phyloP scores from a whole-genome alignment of 2,113 vertebrate genomes.

The Oplegnathus fasciatus region DNA sequence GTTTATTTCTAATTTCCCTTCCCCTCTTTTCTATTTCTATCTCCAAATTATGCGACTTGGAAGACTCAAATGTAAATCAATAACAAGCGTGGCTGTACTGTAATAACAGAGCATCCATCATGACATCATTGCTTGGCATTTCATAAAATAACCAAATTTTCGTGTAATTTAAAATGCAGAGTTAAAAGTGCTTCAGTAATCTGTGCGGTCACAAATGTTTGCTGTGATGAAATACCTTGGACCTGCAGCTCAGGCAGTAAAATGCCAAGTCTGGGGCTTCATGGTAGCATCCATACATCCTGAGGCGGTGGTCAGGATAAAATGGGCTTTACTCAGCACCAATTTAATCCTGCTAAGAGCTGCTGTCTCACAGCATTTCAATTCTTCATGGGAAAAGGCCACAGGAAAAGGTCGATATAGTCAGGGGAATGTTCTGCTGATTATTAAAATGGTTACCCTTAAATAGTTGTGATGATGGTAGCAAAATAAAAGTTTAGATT shows the following conservation, averaged over 20 bases:
- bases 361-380: constrained; percentile 69
- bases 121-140: constrained; percentile 18
- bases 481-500: constrained; percentile 41
- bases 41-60: constrained; percentile 1
- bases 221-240: constrained; percentile 35
- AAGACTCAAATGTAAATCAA: constrained; percentile 30
- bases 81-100: not conserved
- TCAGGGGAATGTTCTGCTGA: constrained; percentile 54
- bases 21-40: not conserved
- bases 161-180: constrained; percentile 12
- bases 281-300: constrained; percentile 56
- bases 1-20: constrained; percentile 36
- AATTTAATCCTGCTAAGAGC: constrained; percentile 74
- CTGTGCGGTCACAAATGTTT: constrained; percentile 40
- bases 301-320: constrained; percentile 58
- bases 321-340: constrained; percentile 71
- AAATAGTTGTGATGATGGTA: constrained; percentile 49
- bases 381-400: constrained; percentile 65
- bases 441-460: constrained; percentile 63
- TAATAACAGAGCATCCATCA: constrained; percentile 23
- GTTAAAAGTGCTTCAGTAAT: constrained; percentile 8
- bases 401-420: constrained; percentile 66
- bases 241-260: constrained; percentile 34
- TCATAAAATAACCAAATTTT: constrained; percentile 25
- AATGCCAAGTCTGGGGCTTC: constrained; percentile 51